Conservation (phyloP, 2,113 vertebrate genomes). For the Rhinolophus sinicus region DNA sequence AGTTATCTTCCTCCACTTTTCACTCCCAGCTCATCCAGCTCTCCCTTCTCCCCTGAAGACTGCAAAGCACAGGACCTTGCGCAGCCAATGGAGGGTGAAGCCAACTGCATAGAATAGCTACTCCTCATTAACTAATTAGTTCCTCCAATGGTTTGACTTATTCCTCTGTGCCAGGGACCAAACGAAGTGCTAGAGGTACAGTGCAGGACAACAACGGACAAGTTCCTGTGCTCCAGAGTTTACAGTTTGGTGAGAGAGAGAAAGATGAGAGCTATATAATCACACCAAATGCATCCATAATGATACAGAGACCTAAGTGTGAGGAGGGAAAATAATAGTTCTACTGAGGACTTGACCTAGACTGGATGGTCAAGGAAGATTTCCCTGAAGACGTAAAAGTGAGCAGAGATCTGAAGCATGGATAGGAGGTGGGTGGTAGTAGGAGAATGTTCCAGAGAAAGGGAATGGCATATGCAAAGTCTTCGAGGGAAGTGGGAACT, state of each 20-base stretch:
- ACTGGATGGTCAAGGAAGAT: neutral
- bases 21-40: constrained; percentile 6
- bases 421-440: neutral
- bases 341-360: neutral
- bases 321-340: neutral
- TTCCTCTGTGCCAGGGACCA: neutral
- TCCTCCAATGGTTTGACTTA: neutral
- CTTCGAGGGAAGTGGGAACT: neutral
- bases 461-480: neutral
- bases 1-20: constrained; percentile 41
- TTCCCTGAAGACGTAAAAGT: constrained; percentile 12
- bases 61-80: neutral
- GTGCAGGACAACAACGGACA: neutral
- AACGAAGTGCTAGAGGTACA: neutral
- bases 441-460: neutral
- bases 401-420: neutral
- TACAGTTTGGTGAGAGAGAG: neutral
- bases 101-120: neutral
- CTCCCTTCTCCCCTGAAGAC: neutral
- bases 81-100: neutral
- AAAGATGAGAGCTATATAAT: neutral
- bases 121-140: neutral
- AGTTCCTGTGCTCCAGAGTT: neutral
- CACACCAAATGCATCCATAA: neutral
- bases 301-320: neutral